A percentile compares a stretch with the other conserved stretches of the same genome.
Conservation (phyloP, 2,113 vertebrate genomes). For the Callopanchax toddi region DNA sequence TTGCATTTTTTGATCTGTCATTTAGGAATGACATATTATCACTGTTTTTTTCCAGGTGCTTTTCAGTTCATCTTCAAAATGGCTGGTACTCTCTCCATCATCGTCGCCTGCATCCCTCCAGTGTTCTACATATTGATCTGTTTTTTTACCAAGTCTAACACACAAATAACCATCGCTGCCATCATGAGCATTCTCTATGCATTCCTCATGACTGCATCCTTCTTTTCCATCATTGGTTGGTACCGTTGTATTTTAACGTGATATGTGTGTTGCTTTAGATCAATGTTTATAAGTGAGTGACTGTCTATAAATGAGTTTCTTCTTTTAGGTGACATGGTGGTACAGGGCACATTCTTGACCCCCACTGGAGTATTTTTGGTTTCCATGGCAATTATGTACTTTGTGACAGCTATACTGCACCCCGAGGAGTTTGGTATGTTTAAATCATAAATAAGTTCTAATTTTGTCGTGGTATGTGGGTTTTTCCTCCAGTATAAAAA, state of each 20-base stretch:
- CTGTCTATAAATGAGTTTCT: not conserved
- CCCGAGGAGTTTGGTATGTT: conserved; percentile 77
- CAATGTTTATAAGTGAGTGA: not conserved
- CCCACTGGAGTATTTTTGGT: conserved; percentile 83
- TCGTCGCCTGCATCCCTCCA: conserved; percentile 75
- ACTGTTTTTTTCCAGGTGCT: conserved; percentile 67
- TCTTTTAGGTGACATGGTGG: conserved; percentile 79
- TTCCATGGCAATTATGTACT: conserved; percentile 77
- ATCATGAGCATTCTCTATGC: conserved; percentile 82
- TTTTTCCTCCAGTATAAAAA: not conserved
- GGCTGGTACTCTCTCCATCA: conserved; percentile 67
- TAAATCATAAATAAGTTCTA: not conserved
- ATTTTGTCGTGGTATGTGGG: conserved; percentile 2
- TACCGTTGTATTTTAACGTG: conserved; percentile 1
- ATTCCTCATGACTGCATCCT: conserved; percentile 83
- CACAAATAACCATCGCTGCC: conserved; percentile 79
- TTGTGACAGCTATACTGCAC: conserved; percentile 80
- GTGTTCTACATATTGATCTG: conserved; percentile 79
- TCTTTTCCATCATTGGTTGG: conserved; percentile 83
- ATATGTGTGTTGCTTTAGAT: not conserved
- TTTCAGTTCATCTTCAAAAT: conserved; percentile 81
- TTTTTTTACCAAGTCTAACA: conserved; percentile 74
- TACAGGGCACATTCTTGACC: conserved; percentile 79
- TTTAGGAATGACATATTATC: too few species aligned
- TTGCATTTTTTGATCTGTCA: not conserved